Base-by-base conservation (phyloP, 2,888 invertebrate genomes). In the Steinernema hermaphroditum region DNA sequence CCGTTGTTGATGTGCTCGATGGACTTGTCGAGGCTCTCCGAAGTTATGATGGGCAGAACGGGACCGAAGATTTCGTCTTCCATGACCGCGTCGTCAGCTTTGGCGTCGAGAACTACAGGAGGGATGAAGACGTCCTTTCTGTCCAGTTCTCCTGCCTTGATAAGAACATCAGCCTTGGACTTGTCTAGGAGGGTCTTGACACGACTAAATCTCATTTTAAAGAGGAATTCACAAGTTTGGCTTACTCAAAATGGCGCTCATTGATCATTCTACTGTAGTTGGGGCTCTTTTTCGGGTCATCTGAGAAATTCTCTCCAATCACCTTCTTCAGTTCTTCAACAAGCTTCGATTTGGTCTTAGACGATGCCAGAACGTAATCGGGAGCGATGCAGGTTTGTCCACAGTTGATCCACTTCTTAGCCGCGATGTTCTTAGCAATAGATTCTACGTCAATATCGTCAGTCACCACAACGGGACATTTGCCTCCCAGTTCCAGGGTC, bases 41-140 rank as follows among this genome's bases (percentile, higher is more conserved):
- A 90, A 71, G 91, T 91, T 4, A 94, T 88, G 76, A 98, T 92
- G 0, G 97, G 96, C 80, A 97, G 90, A 82, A 98, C 91, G 1
- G 97, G 97, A 0, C 97, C 97, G 88, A 97, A 98, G 82, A 97
- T 94, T 86, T 97, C 97, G 80, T 96, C 89, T 77, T 89, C 86
- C 90, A 91, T 90, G 73, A 88, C 78, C 1, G 86, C 90, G 89
- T 95, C 94, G 0, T 89, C 89, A 16, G 57, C 16, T 22, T 29
- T 43, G 0, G 94, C 92, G 87, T 85, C 82, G 22, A 90, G 81
- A 71, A 97, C 90, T 0, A 95, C 95, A 0, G 96, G 97, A 69
- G 92, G 91, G 76, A 97, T 93, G 87, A 90, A 94, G 73, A 90
- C 90, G 78, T 94, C 93, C 32, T 89, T 88, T 0, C 91, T 89